These are phyloP conservation scores for Parapsyche elsis DNA, from an alignment of 1,140 invertebrate genomes.

Conservation along the genomic window DNA sequence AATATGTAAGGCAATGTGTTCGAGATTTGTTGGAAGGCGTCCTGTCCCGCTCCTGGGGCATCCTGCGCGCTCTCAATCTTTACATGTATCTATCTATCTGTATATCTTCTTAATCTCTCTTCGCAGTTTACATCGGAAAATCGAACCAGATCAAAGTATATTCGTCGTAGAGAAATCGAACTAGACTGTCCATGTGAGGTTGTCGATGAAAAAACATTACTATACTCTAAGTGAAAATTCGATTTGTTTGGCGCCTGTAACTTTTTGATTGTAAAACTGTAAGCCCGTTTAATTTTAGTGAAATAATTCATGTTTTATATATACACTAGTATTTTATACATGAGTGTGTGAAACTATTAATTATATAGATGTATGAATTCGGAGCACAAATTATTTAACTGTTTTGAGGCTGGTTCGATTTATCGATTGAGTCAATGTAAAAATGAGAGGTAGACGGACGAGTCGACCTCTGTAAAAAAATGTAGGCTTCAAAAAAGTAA, in stretches of 20 bases:
- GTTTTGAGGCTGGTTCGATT: background rate
- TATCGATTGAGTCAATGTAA: background rate
- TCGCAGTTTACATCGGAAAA: conserved; percentile 12
- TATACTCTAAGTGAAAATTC: too few relatives aligned
- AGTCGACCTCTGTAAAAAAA: background rate
- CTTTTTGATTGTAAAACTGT: too few relatives aligned
- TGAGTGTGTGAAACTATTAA: background rate
- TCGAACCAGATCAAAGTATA: conserved; percentile 11
- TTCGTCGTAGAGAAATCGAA: too few relatives aligned
- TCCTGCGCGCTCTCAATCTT: conserved; percentile 20
- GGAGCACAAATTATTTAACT: background rate
- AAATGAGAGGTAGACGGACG: background rate
- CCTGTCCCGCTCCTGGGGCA: conserved; percentile 32
- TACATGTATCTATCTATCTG: conserved; percentile 19
- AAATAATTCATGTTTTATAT: too few relatives aligned
- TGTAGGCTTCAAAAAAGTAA: conserved; percentile 7
- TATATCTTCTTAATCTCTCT: background rate
- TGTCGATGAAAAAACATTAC: too few relatives aligned
- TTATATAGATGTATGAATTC: background rate
- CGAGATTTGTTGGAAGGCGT: conserved; percentile 53
- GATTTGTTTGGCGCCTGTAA: too few relatives aligned
- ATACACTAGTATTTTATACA: too few relatives aligned
- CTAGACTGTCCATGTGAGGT: too few relatives aligned
- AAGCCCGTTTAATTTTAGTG: too few relatives aligned
- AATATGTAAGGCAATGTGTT: conserved; percentile 52